Evolutionary conservation across 1,140 invertebrate species (phyloP).

Genomic region (Daktulosphaira vitifoliae): DNA sequence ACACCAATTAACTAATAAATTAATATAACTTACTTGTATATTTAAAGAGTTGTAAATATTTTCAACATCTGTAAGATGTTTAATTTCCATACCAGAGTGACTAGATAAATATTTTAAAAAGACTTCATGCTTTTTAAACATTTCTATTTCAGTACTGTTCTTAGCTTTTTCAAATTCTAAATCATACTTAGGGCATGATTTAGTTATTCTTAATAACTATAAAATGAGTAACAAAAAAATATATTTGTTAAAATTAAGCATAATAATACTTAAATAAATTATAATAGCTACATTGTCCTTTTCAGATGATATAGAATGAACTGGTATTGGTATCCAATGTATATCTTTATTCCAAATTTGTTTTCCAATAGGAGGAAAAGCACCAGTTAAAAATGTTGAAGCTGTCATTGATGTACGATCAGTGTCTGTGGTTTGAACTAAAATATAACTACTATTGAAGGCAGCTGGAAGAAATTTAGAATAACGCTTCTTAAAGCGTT

Average conservation of each 20-base stretch:
- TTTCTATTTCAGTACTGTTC: conserved; percentile 6
- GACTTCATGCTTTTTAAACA: conserved; percentile 19
- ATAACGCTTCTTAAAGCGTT: conserved; percentile 50
- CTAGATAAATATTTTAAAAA: conserved; percentile 28
- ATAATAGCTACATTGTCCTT: conserved; percentile 48
- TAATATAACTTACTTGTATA: conserved; percentile 33
- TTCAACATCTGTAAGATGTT: conserved; percentile 26
- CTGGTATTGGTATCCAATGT: conserved; percentile 81
- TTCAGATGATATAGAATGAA: conserved; percentile 63
- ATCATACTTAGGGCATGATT: conserved; percentile 7
- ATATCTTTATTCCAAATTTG: conserved; percentile 60
- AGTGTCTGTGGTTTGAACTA: conserved; percentile 68
- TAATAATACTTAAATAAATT: too few relatives aligned
- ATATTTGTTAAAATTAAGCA: too few relatives aligned
- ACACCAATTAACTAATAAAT: too few relatives aligned
- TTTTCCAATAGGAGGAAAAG: conserved; percentile 54
- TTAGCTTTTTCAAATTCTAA: conserved; percentile 10
- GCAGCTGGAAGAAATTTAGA: conserved; percentile 47
- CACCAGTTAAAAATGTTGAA: conserved; percentile 68
- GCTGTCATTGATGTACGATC: conserved; percentile 88
- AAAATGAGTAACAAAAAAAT: not conserved
- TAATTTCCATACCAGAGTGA: conserved; percentile 29
- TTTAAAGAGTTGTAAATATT: conserved; percentile 31
- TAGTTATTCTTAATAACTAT: conserved; percentile 19
- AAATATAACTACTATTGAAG: conserved; percentile 55